Evolutionary conservation across 2,113 vertebrate genomes (phyloP).

Genomic region (Gopherus evgoodei): DNA sequence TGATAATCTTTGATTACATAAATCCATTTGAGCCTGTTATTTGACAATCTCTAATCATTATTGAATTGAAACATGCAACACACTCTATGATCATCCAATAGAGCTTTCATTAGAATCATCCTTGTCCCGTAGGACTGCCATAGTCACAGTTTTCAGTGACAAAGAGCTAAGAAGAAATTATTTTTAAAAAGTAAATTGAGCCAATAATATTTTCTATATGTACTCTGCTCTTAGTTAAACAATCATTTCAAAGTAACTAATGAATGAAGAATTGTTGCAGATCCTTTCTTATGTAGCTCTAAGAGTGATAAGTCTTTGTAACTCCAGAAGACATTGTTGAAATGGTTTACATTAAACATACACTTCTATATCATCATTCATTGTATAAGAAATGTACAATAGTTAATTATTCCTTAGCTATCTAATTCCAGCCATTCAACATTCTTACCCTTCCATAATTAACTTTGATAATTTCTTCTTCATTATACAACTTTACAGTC

Average conservation of each 20-base stretch:
- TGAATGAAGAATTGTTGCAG: not conserved
- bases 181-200: not conserved
- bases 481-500: not conserved
- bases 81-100: not conserved
- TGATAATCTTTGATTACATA: not conserved
- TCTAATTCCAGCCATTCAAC: not conserved
- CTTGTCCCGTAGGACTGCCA: not conserved
- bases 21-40: not conserved
- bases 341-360: not conserved
- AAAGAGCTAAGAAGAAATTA: not conserved
- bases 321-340: not conserved
- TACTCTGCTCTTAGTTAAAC: not conserved
- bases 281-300: not conserved
- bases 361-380: not conserved
- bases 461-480: not conserved
- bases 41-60: not conserved
- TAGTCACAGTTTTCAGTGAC: not conserved
- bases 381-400: not conserved
- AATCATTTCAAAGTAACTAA: not conserved
- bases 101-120: not conserved
- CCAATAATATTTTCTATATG: not conserved
- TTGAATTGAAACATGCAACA: not conserved
- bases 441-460: not conserved
- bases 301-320: not conserved
- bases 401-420: accelerated